phyloP scores from a whole-genome alignment of 2,888 invertebrate species.

The Octonoba sinensis region DNA sequence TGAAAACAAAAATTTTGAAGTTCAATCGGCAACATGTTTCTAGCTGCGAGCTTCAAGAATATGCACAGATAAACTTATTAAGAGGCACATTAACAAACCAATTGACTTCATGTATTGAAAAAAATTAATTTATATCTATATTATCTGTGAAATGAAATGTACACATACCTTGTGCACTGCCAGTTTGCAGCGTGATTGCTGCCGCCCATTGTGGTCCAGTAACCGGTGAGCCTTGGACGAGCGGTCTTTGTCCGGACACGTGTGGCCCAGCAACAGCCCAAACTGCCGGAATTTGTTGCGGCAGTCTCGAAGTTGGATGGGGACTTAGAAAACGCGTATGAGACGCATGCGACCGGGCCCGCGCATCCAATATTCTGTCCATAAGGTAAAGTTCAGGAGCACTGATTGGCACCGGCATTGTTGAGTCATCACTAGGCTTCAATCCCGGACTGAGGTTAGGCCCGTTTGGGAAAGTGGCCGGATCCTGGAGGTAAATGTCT shows the following conservation, averaged over 20 bases:
- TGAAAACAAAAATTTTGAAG: too few species aligned
- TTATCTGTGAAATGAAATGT: too few species aligned
- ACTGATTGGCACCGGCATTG: constrained; percentile 15
- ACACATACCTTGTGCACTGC: constrained; percentile 36
- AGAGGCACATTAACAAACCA: too few species aligned
- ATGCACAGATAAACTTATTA: too few species aligned
- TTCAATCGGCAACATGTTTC: too few species aligned
- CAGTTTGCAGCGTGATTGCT: constrained; percentile 41
- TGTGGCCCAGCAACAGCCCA: constrained; percentile 32
- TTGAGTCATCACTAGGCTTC: constrained; percentile 12
- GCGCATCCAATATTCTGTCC: constrained; percentile 45
- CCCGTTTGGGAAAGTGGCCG: not conserved
- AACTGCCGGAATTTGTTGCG: constrained; percentile 31
- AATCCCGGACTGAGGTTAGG: constrained; percentile 22
- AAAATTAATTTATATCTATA: too few species aligned
- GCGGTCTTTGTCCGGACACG: constrained; percentile 32
- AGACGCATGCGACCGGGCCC: constrained; percentile 11
- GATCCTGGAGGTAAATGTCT: constrained; percentile 35
- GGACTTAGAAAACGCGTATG: constrained; percentile 29
- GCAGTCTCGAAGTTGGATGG: constrained; percentile 26
- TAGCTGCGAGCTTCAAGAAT: too few species aligned
- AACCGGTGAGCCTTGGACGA: constrained; percentile 23
- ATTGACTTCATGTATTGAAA: too few species aligned
- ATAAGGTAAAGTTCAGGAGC: constrained; percentile 45
- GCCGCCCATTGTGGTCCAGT: constrained; percentile 31